These are phyloP conservation scores for Seira musarum DNA, from an alignment of 2,888 invertebrate genomes.

Conservation along the genomic window DNA sequence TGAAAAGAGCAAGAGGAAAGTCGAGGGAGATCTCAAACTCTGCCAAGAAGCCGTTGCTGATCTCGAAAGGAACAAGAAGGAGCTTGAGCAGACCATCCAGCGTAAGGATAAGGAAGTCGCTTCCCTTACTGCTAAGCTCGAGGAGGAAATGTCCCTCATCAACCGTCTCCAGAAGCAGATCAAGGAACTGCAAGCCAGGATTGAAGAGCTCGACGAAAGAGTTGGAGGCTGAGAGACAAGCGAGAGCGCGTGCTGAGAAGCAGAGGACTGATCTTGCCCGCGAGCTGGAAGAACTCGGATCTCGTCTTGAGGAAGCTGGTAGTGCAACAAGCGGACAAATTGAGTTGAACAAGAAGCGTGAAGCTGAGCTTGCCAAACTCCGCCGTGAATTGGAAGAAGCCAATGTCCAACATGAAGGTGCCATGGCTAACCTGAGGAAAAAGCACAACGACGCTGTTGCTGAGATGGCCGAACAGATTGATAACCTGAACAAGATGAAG, in stretches of 20 bases:
- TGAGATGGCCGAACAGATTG: conserved; percentile 99
- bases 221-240: conserved; percentile 96
- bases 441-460: conserved; percentile 99
- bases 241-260: conserved; percentile 87
- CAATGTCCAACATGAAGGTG: conserved; percentile 98
- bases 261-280: conserved; percentile 97
- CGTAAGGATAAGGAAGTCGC: conserved; percentile 99
- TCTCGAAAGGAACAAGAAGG: conserved; percentile 98
- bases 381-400: conserved; percentile 97
- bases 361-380: conserved; percentile 94
- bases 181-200: conserved; percentile 84
- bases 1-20: conserved; percentile 98
- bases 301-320: conserved; percentile 96
- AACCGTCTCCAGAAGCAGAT: conserved; percentile 98
- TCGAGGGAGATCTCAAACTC: conserved; percentile 98
- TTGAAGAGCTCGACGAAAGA: conserved; percentile 95
- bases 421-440: conserved; percentile 97
- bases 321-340: conserved; percentile 94
- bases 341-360: conserved; percentile 92
- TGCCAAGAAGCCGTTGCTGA: conserved; percentile 98
- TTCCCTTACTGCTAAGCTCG: conserved; percentile 95
- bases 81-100: conserved; percentile 96
- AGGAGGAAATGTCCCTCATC: conserved; percentile 98
- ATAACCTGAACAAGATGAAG: conserved; percentile 96
- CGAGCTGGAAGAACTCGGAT: conserved; percentile 90